Evolutionary conservation across 2,113 vertebrate genomes (phyloP).

Genomic region (Propithecus coquereli): DNA sequence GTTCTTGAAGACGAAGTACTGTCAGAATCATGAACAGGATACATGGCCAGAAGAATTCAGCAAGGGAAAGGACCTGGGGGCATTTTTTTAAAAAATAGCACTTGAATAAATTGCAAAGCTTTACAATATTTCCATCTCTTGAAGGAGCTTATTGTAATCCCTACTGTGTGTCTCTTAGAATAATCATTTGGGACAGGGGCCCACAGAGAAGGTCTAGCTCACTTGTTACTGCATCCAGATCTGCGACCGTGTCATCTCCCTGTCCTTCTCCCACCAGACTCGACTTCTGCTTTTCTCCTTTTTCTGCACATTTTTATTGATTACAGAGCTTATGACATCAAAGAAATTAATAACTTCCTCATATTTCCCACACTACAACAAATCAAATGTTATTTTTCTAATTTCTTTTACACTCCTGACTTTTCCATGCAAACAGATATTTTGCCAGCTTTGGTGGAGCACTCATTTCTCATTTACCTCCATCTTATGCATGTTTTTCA

Average conservation of each 20-base stretch:
- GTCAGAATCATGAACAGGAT: slow-evolving; percentile 81
- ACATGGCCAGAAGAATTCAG: slow-evolving; percentile 84
- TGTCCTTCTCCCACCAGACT: not conserved
- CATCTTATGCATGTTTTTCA: not conserved
- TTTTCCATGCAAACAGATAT: not conserved
- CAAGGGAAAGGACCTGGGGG: slow-evolving; percentile 78
- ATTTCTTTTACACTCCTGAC: not conserved
- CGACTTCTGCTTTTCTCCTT: not conserved
- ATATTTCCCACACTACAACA: not conserved
- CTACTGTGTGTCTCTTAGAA: not conserved
- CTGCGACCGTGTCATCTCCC: rapidly evolving
- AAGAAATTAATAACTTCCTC: not conserved
- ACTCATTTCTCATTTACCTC: not conserved
- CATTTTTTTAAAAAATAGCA: not conserved
- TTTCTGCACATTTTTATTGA: not conserved
- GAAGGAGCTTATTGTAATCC: not conserved
- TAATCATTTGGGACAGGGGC: rapidly evolving
- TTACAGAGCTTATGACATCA: not conserved
- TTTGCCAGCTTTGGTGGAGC: not conserved
- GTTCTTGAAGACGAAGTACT: slow-evolving; percentile 79
- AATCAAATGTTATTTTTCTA: not conserved
- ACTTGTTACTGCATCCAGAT: rapidly evolving
- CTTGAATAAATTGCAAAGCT: rapidly evolving
- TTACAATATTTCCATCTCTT: not conserved
- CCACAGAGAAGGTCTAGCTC: not conserved